Percentiles rank a stretch among this genome's conserved stretches.
Conservation (phyloP, 1,140 invertebrate species). For the Aphaenogaster rudis region DNA sequence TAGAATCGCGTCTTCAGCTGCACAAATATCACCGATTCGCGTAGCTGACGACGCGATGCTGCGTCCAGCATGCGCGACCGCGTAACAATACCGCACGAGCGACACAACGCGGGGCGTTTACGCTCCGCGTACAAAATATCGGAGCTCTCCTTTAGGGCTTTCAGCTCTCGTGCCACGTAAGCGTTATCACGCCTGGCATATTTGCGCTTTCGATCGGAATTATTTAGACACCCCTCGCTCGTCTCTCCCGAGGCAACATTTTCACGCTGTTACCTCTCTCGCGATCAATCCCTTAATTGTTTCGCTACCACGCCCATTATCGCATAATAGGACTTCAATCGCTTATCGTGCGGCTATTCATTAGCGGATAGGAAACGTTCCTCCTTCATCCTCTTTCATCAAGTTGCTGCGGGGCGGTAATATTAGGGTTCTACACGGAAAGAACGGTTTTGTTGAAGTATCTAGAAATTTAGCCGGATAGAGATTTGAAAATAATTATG, state of each 20-base stretch:
- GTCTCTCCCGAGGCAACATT: not conserved
- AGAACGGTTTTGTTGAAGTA: too few species aligned
- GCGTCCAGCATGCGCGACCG: constrained; percentile 14
- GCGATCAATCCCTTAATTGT: not conserved
- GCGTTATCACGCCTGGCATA: not conserved
- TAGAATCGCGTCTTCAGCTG: not conserved
- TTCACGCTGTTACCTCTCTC: not conserved
- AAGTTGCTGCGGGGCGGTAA: not conserved
- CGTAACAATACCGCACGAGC: not conserved
- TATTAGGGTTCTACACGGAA: too few species aligned
- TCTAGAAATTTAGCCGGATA: too few species aligned
- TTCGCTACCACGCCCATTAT: not conserved
- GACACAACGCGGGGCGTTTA: not conserved
- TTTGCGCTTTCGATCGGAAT: not conserved
- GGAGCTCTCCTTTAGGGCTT: not conserved
- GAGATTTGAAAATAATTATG: too few species aligned
- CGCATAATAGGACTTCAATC: not conserved
- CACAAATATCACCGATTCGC: not conserved
- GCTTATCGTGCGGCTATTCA: too few species aligned
- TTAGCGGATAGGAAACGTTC: not conserved
- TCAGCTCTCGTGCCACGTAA: not conserved
- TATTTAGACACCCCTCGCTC: not conserved
- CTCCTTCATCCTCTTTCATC: not conserved
- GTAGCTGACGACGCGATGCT: not conserved
- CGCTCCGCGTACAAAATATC: not conserved